These are phyloP conservation scores for Guaruba guarouba DNA, from an alignment of 2,113 vertebrate species.

Conservation along the genomic window DNA sequence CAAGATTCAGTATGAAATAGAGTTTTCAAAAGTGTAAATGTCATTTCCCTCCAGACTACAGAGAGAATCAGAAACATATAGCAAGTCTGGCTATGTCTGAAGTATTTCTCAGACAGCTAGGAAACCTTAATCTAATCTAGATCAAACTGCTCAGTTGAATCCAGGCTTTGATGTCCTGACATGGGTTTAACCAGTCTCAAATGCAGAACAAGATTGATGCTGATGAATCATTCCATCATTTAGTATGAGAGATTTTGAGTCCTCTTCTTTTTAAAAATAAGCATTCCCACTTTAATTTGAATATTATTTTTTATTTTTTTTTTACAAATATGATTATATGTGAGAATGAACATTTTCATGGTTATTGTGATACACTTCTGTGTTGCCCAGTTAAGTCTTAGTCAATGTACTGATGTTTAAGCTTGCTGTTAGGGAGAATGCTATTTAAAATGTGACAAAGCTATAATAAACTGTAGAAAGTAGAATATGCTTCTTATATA, in stretches of 20 bases:
- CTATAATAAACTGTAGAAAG: not conserved
- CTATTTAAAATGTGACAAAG: not conserved
- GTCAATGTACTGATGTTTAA: not conserved
- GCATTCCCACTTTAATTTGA: rapidly evolving
- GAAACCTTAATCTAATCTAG: not conserved
- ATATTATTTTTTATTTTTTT: not conserved
- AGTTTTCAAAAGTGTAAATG: not conserved
- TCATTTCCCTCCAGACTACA: not conserved
- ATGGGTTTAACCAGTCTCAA: not conserved
- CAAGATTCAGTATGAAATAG: not conserved
- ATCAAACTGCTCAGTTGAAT: not conserved
- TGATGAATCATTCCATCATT: not conserved
- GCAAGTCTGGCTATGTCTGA: not conserved
- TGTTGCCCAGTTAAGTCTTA: not conserved
- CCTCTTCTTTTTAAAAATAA: not conserved
- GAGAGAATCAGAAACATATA: not conserved
- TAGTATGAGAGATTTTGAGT: not conserved
- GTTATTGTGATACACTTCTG: not conserved
- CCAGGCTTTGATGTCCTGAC: not conserved
- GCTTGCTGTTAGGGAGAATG: not conserved
- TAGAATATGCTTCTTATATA: not conserved
- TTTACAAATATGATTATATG: not conserved
- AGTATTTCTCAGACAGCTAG: not conserved
- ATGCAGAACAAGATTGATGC: not conserved
- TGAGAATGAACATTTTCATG: not conserved